Conservation (phyloP, 2,113 vertebrate genomes). For the Hypocryptadius cinnamomeus region DNA sequence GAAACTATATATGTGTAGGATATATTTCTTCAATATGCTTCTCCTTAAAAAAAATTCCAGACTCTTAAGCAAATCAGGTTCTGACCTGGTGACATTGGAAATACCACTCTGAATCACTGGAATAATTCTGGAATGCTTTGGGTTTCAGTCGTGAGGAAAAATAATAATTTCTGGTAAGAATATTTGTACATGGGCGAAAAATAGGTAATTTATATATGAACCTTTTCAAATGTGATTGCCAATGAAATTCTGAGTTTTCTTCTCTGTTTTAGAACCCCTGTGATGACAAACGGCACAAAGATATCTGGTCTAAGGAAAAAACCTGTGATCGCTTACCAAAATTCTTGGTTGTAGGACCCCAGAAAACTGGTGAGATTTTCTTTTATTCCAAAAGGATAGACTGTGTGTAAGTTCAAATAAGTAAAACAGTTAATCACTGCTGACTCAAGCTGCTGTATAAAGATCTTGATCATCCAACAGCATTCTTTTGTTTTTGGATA, state of each 20-base stretch:
- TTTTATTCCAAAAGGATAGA: not conserved
- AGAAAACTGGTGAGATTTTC: constrained; percentile 86
- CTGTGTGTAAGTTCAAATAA: not conserved
- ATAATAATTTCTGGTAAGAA: not conserved
- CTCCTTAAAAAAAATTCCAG: not conserved
- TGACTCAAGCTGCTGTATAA: not conserved
- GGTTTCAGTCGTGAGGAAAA: not conserved
- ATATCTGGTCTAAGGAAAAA: constrained; percentile 99
- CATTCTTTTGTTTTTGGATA: not conserved
- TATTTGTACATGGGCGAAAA: not conserved
- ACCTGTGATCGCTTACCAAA: constrained; percentile 94
- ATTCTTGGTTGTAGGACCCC: constrained; percentile 92
- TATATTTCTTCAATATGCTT: not conserved
- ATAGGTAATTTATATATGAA: not conserved
- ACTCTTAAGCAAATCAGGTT: not conserved
- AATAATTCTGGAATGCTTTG: not conserved
- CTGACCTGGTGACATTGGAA: not conserved
- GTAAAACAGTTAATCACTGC: not conserved
- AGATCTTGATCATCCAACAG: not conserved
- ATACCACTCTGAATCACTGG: not conserved
- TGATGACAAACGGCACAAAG: constrained; percentile 95
- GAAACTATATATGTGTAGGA: not conserved
- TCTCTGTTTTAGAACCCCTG: constrained; percentile 82
- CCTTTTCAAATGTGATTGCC: not conserved
- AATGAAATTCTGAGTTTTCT: not conserved